Conservation (phyloP, 2,888 invertebrate genomes). For the Eledone cirrhosa region DNA sequence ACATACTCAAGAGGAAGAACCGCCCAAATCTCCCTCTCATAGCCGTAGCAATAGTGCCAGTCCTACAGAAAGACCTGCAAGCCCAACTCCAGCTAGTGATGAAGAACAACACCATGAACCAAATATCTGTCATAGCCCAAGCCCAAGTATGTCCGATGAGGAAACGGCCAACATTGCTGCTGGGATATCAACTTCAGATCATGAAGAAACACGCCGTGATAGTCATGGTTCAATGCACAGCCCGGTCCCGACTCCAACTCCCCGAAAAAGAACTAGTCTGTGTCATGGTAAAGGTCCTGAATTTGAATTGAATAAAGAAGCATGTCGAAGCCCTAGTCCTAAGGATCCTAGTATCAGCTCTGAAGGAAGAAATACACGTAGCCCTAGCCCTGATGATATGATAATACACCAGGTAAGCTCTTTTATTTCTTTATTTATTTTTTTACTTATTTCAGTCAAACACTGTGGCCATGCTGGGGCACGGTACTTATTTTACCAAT, state of each 20-base stretch:
- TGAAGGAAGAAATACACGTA: conserved; percentile 21
- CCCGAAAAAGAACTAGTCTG: background rate
- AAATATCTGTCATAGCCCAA: background rate
- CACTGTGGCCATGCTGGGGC: too few species aligned
- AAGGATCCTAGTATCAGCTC: background rate
- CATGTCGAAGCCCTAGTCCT: conserved; percentile 21
- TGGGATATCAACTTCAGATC: background rate
- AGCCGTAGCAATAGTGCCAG: conserved; percentile 16
- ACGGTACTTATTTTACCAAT: too few species aligned
- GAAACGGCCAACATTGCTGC: background rate
- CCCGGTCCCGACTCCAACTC: conserved; percentile 14
- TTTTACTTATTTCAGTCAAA: too few species aligned
- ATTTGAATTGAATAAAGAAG: background rate
- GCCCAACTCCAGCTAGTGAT: conserved; percentile 15
- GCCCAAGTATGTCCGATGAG: conserved; percentile 3
- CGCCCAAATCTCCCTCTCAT: background rate
- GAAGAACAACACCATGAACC: background rate
- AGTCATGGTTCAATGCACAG: background rate
- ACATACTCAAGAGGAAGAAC: background rate
- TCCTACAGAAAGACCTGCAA: conserved; percentile 11
- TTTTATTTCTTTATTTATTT: background rate
- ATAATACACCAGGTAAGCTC: conserved; percentile 1
- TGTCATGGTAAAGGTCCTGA: conserved; percentile 1
- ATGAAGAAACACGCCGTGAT: background rate
- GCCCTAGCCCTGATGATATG: conserved; percentile 25